Base-by-base conservation (phyloP, 2,888 invertebrate genomes). In the Clostera curtula region DNA sequence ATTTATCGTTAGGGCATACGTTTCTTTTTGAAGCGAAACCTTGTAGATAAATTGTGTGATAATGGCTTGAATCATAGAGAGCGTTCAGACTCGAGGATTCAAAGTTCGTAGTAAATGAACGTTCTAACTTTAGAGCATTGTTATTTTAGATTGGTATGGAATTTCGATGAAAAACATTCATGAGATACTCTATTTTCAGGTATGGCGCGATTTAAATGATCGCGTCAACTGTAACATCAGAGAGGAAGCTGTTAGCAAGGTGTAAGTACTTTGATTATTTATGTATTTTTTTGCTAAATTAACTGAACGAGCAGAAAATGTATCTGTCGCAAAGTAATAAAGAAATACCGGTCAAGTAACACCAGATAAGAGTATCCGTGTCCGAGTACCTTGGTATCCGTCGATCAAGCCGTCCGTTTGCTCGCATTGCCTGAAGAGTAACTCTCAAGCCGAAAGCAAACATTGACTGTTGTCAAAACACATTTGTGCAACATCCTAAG, bases 141-240 rank as follows among this genome's bases (percentile, higher is more conserved):
- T 32, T 24, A 30, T 25, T 36, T 33, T 25, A 24, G 1, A 20
- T 23, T 27, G 4, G 17, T 5, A 14, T 20, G 15, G 31, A 14
- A 11, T 27, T 19, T 8, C 29, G 27, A 37, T 34, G 25, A 25
- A 23, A 37, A 29, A 24, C 42, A 30, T 31, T 29, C 40, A 9
- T 10, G 31, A 24, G 35, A 34, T 38, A 25, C 50, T 37, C 29
- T n/a, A 28, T 49, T 56, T 71, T 43, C 69, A 76, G 77, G 69
- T 69, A 72, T 75, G 77, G 70, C 69, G 62, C 63, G 66, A 53
- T 49, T 50, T 44, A 62, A 53, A 55, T 68, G 62, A 65, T 56
- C 60, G 63, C 55, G 64, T 61, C 57, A 56, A 50, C 59, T 56
- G 59, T 49, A 62, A 64, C 66, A 61, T 46, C n/a, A 56, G 54